A percentile compares a stretch with the other conserved stretches of the same genome.
Conservation (phyloP, 23 tunicate species). For the Aplidium turbinatum region DNA sequence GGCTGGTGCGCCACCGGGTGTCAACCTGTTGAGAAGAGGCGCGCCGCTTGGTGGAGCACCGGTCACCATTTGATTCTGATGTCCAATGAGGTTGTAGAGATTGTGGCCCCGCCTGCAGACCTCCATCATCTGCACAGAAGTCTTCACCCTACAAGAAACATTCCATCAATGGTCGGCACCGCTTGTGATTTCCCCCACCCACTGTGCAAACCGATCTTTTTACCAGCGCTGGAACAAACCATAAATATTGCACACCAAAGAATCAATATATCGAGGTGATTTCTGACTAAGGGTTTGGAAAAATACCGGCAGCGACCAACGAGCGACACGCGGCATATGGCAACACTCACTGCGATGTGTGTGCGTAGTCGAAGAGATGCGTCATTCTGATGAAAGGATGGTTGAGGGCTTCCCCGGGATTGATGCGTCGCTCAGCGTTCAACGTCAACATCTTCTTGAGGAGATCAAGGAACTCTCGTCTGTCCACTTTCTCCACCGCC, state of each 20-base stretch:
- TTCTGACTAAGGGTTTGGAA: no score
- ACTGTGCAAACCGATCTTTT: no score
- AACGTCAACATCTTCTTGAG: slow-evolving; percentile 78
- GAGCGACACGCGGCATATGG: no score
- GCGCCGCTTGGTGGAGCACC: slow-evolving; percentile 51
- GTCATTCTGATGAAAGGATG: slow-evolving; percentile 84
- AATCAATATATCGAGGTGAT: no score
- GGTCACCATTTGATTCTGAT: slow-evolving; percentile 31
- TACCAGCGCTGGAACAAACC: no score
- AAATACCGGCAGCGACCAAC: no score
- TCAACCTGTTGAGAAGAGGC: slow-evolving; percentile 55
- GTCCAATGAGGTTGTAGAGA: slow-evolving; percentile 49
- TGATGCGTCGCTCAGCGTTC: slow-evolving; percentile 79
- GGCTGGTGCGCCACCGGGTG: slow-evolving; percentile 42
- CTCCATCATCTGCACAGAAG: slow-evolving; percentile 86
- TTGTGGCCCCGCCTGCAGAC: slow-evolving; percentile 71
- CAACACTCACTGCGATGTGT: slow-evolving; percentile 67
- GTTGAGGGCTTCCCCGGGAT: slow-evolving; percentile 86
- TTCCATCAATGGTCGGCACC: no score
- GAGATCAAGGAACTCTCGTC: slow-evolving; percentile 82
- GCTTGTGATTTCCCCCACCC: no score
- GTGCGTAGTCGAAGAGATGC: slow-evolving; percentile 76
- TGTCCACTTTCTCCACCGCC: slow-evolving; percentile 87
- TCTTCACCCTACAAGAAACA: slow-evolving; percentile 63
- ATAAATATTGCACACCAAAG: no score